Evolutionary conservation across 2,888 invertebrate species (phyloP).

Genomic region (Galerucella calmariensis): DNA sequence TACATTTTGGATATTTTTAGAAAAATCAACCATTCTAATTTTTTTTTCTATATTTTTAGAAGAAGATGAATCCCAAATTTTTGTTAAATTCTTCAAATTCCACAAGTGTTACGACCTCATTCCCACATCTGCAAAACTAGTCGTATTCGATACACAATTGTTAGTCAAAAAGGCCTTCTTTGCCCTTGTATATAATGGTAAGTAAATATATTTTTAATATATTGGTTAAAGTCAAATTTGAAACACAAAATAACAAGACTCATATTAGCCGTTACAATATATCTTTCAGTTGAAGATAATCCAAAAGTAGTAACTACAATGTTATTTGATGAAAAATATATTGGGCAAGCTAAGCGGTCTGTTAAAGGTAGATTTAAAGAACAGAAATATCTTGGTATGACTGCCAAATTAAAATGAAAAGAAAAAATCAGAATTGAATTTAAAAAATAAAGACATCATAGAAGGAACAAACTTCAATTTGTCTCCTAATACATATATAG

Average conservation of each 20-base stretch:
- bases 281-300: too few relatives aligned
- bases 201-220: constrained; percentile 54
- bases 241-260: constrained; percentile 26
- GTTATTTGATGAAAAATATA: too few relatives aligned
- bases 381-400: too few relatives aligned
- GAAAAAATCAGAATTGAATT: too few relatives aligned
- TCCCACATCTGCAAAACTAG: constrained; percentile 98
- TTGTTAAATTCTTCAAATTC: constrained; percentile 99
- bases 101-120: constrained; percentile 99
- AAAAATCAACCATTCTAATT: constrained; percentile 5
- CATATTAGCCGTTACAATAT: too few relatives aligned
- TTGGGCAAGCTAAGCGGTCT: too few relatives aligned
- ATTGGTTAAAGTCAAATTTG: background rate
- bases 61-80: constrained; percentile 97
- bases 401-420: too few relatives aligned
- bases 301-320: too few relatives aligned
- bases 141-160: constrained; percentile 98
- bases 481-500: too few relatives aligned
- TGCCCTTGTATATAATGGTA: constrained; percentile 97
- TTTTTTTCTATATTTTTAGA: constrained; percentile 72
- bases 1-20: background rate
- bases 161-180: constrained; percentile 99
- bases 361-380: too few relatives aligned
- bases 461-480: too few relatives aligned
- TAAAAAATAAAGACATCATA: too few relatives aligned